Conservation (phyloP, 2,888 invertebrate species). For the Drosophila bunnanda region DNA sequence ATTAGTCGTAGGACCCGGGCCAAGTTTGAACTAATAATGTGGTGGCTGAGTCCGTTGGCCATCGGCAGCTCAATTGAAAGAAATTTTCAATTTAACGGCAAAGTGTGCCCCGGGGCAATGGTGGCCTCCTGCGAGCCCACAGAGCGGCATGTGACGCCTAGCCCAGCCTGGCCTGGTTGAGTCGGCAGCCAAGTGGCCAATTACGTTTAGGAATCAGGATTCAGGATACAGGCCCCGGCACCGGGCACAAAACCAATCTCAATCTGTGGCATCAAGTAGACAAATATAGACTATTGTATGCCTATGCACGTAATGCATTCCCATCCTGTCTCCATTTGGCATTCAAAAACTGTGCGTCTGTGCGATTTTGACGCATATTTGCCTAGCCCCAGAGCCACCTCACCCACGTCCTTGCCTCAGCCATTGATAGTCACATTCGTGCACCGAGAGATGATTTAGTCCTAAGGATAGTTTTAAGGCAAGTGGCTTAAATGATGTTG, state of each 20-base stretch:
- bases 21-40: constrained; percentile 75
- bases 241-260: constrained; percentile 68
- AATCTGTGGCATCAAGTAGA: constrained; percentile 75
- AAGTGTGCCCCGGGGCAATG: constrained; percentile 28
- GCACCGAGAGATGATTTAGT: constrained; percentile 4
- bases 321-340: constrained; percentile 66
- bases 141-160: constrained; percentile 47
- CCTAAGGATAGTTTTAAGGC: background rate
- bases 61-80: constrained; percentile 58
- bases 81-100: constrained; percentile 69
- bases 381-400: constrained; percentile 54
- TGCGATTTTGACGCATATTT: constrained; percentile 80
- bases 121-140: too few relatives aligned
- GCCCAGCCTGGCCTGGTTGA: constrained; percentile 3
- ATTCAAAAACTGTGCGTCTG: constrained; percentile 79
- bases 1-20: constrained; percentile 59
- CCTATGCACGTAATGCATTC: constrained; percentile 30
- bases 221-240: constrained; percentile 32
- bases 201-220: constrained; percentile 48
- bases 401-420: constrained; percentile 46
- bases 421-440: constrained; percentile 58
- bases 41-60: constrained; percentile 31
- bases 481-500: too few relatives aligned
- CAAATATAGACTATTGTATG: constrained; percentile 70
- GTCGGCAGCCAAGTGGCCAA: constrained; percentile 55